Conservation (phyloP, 2,888 invertebrate genomes). For the Ophioninae sp. region DNA sequence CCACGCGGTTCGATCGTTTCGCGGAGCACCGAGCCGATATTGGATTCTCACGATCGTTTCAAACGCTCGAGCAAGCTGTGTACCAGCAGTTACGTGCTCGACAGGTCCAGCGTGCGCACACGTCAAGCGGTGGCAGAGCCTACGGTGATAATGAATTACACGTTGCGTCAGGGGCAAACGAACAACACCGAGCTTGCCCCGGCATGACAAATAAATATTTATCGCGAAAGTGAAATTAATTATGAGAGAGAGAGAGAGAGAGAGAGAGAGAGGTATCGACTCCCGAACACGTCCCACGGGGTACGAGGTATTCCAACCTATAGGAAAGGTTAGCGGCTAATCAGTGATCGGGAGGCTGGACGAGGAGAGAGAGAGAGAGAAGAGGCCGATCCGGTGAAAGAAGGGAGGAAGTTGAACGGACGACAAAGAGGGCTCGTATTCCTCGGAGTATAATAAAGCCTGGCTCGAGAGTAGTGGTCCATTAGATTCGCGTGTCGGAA, state of each 20-base stretch:
- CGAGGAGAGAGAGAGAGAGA: slow-evolving; percentile 37
- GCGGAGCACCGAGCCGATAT: slow-evolving; percentile 55
- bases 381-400: slow-evolving; percentile 2
- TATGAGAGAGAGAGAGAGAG: slow-evolving; percentile 60
- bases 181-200: slow-evolving; percentile 49
- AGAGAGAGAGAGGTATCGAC: slow-evolving; percentile 38
- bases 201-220: slow-evolving; percentile 63
- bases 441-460: slow-evolving; percentile 26
- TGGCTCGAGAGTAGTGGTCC: slow-evolving; percentile 29
- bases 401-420: slow-evolving; percentile 38
- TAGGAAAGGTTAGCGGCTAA: slow-evolving; percentile 39
- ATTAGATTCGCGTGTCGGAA: slow-evolving; percentile 26
- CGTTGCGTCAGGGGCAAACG: slow-evolving; percentile 45
- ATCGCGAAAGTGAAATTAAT: slow-evolving; percentile 67
- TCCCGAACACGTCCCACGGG: slow-evolving; percentile 55
- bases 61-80: slow-evolving; percentile 27
- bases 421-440: slow-evolving; percentile 45
- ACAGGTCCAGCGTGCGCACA: slow-evolving; percentile 20
- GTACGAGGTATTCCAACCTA: slow-evolving; percentile 41
- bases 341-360: slow-evolving; percentile 34
- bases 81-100: slow-evolving; percentile 36
- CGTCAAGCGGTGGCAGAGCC: slow-evolving; percentile 4
- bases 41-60: slow-evolving; percentile 62
- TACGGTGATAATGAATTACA: slow-evolving; percentile 51
- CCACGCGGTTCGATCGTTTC: slow-evolving; percentile 48